Base-by-base conservation (phyloP, 2,888 invertebrate genomes). In the Cheilosia urbana region DNA sequence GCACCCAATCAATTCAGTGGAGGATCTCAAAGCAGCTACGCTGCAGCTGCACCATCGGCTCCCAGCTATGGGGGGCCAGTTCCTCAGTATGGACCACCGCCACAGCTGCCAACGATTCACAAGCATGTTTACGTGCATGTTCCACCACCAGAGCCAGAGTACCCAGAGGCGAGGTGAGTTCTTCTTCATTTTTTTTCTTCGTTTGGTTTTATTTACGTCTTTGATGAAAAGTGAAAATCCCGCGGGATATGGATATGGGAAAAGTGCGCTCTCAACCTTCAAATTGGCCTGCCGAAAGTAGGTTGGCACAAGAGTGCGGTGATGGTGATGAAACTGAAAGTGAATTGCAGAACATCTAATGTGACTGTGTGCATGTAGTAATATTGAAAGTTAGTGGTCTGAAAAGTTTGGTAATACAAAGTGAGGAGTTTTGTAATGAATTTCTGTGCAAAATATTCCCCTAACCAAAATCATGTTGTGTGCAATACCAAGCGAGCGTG, bases 91-190 rank as follows among this genome's bases (percentile, higher is more conserved):
- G 96, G 96, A 19, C 94, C 95, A 7, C 96, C 96, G 1, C 93
- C 94, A 85, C 95, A 95, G 89, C 95, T 95, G 79, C 96, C 96
- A 72, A 95, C 96, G 49, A 95, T 97, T 66, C 97, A 97, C 92
- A 97, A 97, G 91, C 97, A 97, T 91, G 97, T 97, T 15, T 97
- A 97, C 93, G 97, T 97, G 19, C 97, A 97, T 92, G 97, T 97
- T 19, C 97, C 97, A 62, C 97, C 97, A 75, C 97, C 97, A 89
- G 97, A 97, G 92, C 96, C 95, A 37, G 97, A 97, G 89, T 94
- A 95, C 90, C 95, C 94, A 45, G 94, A 95, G 21, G 95, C 96
- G 21, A 95, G 94, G 90, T 94, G 91, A 91, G 93, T 92, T 13
- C 57, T 42, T 24, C 3, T 63, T 5, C 30, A 60, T 62, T 34